Percentiles rank a stretch among this genome's conserved stretches.
Evolutionary conservation across 2,888 invertebrate species (phyloP).

Genomic region (Pemphredon lugubris): DNA sequence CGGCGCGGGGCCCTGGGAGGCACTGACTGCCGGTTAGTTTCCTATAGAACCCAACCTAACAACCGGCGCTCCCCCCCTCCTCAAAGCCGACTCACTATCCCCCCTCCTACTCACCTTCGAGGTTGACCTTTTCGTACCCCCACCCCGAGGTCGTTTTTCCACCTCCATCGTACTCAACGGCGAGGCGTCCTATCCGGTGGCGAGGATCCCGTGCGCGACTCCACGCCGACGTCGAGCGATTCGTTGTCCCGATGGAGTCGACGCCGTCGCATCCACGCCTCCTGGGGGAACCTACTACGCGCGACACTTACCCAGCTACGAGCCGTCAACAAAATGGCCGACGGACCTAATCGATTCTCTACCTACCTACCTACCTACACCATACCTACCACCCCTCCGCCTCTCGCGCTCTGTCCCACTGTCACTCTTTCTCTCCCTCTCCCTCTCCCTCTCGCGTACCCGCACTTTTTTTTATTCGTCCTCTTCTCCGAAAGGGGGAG

Average conservation of each 20-base stretch:
- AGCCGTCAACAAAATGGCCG: conserved; percentile 79
- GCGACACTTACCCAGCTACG: conserved; percentile 50
- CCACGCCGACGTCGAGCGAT: conserved; percentile 51
- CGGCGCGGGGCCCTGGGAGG: conserved; percentile 78
- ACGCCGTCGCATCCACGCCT: conserved; percentile 74
- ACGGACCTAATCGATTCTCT: conserved; percentile 77
- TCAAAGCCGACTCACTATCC: conserved; percentile 28
- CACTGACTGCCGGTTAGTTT: conserved; percentile 73
- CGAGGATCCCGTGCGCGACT: conserved; percentile 30
- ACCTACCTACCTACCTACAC: too few relatives aligned
- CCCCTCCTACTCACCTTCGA: conserved; percentile 17
- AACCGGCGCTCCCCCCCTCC: conserved; percentile 47
- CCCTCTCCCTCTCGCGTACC: conserved; percentile 17
- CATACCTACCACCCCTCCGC: too few relatives aligned
- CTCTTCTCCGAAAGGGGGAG: not conserved
- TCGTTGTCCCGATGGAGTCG: conserved; percentile 61
- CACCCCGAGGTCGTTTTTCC: conserved; percentile 39
- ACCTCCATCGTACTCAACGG: conserved; percentile 19
- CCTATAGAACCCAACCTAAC: conserved; percentile 65
- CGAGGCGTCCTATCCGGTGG: conserved; percentile 41
- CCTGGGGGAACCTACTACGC: conserved; percentile 50
- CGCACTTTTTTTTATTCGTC: conserved; percentile 15
- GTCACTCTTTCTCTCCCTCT: conserved; percentile 24
- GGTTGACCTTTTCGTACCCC: conserved; percentile 35
- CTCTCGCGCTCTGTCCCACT: conserved; percentile 21